phyloP scores from a whole-genome alignment of 1,140 invertebrate species.

The Drosophila sp. region DNA sequence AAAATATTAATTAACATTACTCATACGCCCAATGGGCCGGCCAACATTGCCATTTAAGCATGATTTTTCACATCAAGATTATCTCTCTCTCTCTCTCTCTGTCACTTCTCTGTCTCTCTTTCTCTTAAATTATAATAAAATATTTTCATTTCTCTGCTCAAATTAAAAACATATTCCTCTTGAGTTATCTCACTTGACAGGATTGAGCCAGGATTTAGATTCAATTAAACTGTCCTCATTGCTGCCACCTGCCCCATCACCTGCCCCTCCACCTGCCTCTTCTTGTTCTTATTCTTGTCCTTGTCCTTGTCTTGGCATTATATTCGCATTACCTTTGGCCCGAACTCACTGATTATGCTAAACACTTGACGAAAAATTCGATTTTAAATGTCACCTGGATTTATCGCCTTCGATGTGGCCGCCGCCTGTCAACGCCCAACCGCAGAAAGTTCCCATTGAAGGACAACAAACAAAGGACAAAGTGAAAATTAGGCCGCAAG shows the following conservation, averaged over 20 bases:
- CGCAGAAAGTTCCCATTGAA: conserved; percentile 35
- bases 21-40: not conserved
- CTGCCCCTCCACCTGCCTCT: not conserved
- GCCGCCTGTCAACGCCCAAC: conserved; percentile 23
- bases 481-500: conserved; percentile 52
- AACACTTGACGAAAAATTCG: conserved; percentile 48
- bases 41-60: not conserved
- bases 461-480: conserved; percentile 18
- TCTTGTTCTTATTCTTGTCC: no score
- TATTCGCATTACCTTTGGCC: conserved; percentile 5
- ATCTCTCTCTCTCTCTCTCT: not conserved
- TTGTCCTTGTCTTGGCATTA: not conserved
- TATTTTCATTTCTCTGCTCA: conserved; percentile 17
- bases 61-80: conserved; percentile 1
- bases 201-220: conserved; percentile 63
- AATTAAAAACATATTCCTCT: conserved; percentile 70
- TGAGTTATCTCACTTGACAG: conserved; percentile 36
- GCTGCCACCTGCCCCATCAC: not conserved
- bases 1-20: conserved; percentile 20
- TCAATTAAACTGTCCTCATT: conserved; percentile 69
- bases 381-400: conserved; percentile 36
- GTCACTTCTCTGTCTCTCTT: not conserved
- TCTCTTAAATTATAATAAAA: not conserved
- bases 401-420: conserved; percentile 36
- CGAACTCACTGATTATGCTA: conserved; percentile 23